Percentiles rank a stretch among this genome's conserved stretches.
These are phyloP conservation scores for Coluber constrictor DNA, from an alignment of 2,797 vertebrate species.

Conservation along the genomic window DNA sequence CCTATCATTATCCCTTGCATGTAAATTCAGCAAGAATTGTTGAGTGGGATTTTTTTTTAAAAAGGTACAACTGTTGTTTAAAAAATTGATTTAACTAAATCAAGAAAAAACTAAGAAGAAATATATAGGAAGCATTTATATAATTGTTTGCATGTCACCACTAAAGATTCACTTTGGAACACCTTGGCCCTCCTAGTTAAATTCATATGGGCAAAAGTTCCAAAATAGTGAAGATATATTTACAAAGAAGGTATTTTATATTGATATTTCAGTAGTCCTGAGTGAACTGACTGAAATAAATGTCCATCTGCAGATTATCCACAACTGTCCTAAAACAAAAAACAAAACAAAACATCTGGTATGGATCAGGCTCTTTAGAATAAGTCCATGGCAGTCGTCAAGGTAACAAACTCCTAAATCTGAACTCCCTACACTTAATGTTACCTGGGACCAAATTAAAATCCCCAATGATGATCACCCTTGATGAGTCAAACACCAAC, in stretches of 20 bases:
- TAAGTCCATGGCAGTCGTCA: not conserved
- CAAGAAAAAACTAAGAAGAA: not conserved
- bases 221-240: not conserved
- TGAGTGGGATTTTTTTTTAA: not conserved
- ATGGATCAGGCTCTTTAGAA: not conserved
- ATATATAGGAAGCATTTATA: not conserved
- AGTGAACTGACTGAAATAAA: not conserved
- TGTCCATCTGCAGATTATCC: not conserved
- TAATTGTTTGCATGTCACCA: not conserved
- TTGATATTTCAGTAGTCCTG: not conserved
- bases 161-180: not conserved
- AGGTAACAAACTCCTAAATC: not conserved
- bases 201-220: not conserved
- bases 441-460: not conserved
- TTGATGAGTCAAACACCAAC: not conserved
- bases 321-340: not conserved
- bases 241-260: not conserved
- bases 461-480: not conserved
- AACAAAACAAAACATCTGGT: not conserved
- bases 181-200: not conserved
- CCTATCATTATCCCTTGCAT: not conserved
- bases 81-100: not conserved
- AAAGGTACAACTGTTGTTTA: not conserved
- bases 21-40: not conserved
- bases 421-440: not conserved